A percentile compares a stretch with the other conserved stretches of the same genome.
phyloP scores from a whole-genome alignment of 1,140 invertebrate genomes.

The Drosophila sturtevanti region DNA sequence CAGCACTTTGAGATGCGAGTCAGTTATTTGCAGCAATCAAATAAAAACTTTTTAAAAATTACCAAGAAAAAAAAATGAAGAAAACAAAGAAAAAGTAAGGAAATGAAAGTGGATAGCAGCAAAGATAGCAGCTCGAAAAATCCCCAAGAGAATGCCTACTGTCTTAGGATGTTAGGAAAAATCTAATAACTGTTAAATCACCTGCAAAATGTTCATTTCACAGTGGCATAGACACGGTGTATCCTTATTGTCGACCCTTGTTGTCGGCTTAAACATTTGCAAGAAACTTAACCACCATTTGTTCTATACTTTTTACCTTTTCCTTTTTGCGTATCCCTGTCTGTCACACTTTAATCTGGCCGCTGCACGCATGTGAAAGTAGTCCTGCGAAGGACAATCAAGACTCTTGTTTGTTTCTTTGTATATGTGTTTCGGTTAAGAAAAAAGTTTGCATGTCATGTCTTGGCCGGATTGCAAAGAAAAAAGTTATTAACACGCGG shows the following conservation, averaged over 20 bases:
- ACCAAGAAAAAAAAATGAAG: not conserved
- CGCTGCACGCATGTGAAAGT: slow-evolving; percentile 57
- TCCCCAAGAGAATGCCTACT: slow-evolving; percentile 36
- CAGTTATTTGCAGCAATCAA: slow-evolving; percentile 70
- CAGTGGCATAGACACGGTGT: slow-evolving; percentile 70
- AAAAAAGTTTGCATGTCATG: slow-evolving; percentile 50
- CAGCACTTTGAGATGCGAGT: slow-evolving; percentile 30
- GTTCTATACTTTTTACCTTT: slow-evolving; percentile 45
- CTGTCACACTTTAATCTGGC: slow-evolving; percentile 78
- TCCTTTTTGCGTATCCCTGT: slow-evolving; percentile 62
- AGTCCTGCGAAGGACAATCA: slow-evolving; percentile 60
- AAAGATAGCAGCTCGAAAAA: slow-evolving; percentile 5
- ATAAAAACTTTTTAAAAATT: slow-evolving; percentile 71
- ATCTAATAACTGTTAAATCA: slow-evolving; percentile 81
- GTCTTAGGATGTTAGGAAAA: slow-evolving; percentile 35
- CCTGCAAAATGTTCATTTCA: slow-evolving; percentile 81
- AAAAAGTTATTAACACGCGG: slow-evolving; percentile 75
- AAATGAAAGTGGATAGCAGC: slow-evolving; percentile 8
- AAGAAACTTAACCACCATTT: slow-evolving; percentile 78
- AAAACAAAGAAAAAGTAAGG: slow-evolving; percentile 18
- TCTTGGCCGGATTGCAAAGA: slow-evolving; percentile 22
- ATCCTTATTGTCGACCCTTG: slow-evolving; percentile 29
- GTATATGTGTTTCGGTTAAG: not conserved
- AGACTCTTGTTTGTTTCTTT: slow-evolving; percentile 22
- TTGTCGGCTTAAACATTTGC: slow-evolving; percentile 79